Evolutionary conservation across 2,797 vertebrate genomes (phyloP), one percentile per base, ranked within the genome.

Genomic region (Petrocephalus sullivani): DNA sequence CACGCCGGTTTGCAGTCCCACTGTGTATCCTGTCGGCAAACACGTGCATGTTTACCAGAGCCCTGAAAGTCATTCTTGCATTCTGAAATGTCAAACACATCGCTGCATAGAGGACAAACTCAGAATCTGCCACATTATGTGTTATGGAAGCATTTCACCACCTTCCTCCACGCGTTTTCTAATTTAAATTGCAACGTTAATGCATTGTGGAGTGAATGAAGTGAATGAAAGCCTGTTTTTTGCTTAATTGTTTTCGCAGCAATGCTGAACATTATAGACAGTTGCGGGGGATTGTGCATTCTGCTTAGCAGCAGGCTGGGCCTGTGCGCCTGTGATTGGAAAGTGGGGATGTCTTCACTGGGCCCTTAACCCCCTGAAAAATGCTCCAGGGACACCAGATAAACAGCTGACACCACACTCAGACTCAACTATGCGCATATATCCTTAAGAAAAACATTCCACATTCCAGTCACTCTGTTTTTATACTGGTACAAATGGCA

Each of bases 51-150:
- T 67, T 67, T 67, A 14, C 61, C 61, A 12, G 61, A 7, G 71
- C 71, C 71, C 37, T 78, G 71, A 16, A 78, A 78, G 71, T 78
- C 71, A 78, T 19, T 81, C 53, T 71, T 71, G 37, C 64, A 56
- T 54, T 81, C 54, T 71, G 81, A 87, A 87, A n/a, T 41, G 37
- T 78, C 71, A 78, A 81, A 87, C 9, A 28, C 21, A 16, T 23
- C 12, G 51, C 61, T 75, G 51, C 21, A 75, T n/a, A 23, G 46
- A 28, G 33, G 49, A 49, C 61, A 75, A 78, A 75, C 33, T 75
- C 51, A 14, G 1, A 8, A 71, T 33, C 28, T 53, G 10, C 23
- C 75, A 49, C 33, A 58, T 58, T n/a, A 41, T 10, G 51, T 53
- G 21, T 37, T 56, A 28, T 6, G 41, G 41, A 85, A 41, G 33